Base-by-base conservation (phyloP, 2,888 invertebrate species). In the Morinoia aosen region DNA sequence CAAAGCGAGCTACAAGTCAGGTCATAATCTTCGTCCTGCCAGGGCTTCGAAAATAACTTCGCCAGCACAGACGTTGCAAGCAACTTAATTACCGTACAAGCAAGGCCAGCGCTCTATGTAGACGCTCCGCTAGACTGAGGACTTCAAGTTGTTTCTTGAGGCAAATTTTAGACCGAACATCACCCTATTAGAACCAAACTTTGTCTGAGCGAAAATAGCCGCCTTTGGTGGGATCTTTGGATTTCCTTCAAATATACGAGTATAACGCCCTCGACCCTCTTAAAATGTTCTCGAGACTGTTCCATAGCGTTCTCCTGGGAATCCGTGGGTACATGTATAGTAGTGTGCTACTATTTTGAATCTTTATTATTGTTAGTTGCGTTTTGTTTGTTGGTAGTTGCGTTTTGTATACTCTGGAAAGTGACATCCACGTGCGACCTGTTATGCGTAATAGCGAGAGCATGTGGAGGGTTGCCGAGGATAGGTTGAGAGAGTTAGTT, bases 1-100 rank as follows among this genome's bases (percentile, higher is more conserved):
- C 76, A 25, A 76, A 76, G 76, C 76, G 33, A 76, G 76, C 76
- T 76, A 76, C 76, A 76, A 76, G 19, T 76, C 76, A 76, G 76
- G 76, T 76, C 76, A 76, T 76, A 76, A 76, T 76, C 76, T 76
- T 76, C 25, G 76, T 76, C 76, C 76, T 76, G 76, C 76, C 76
- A 76, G 8, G 76, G 76, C 64, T 33, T 76, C 76, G 76, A 76
- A 76, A 76, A 76, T 76, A 76, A 76, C 76, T 76, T 76, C 25
- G 76, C 76, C 3, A 76, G 25, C 76, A 76, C 76, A 76, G 76
- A 76, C 76, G 76, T 76, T 33, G 76, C 76, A 76, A 76, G 76
- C 76, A 76, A 16, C 76, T 76, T 76, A 76, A 76, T 76, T 76
- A 19, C 25, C 76, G 76, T 76, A 76, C 76, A 76, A 76, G 76